phyloP scores from a whole-genome alignment of 2,888 invertebrate genomes.

The Gastrophysa polygoni region DNA sequence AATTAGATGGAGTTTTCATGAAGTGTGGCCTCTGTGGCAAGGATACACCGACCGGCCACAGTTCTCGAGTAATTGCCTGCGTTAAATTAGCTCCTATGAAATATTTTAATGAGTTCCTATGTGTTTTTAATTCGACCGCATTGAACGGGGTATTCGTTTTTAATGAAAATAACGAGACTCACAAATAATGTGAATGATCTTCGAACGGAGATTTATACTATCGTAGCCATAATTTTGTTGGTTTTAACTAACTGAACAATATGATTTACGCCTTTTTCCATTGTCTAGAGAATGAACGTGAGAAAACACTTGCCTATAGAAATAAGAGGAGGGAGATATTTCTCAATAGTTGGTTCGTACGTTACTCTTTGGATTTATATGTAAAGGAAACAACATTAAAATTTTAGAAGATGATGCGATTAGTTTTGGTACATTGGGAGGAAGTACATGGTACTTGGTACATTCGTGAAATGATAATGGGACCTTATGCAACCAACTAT shows the following conservation, averaged over 20 bases:
- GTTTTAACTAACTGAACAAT: slow-evolving; percentile 18
- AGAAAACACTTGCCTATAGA: neutral
- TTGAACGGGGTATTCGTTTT: slow-evolving; percentile 38
- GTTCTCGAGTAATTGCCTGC: slow-evolving; percentile 47
- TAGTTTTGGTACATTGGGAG: no score
- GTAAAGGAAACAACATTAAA: no score
- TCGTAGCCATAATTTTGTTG: slow-evolving; percentile 18
- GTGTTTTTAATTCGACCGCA: slow-evolving; percentile 47
- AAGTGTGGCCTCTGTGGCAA: slow-evolving; percentile 40
- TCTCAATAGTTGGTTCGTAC: no score
- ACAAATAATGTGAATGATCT: slow-evolving; percentile 24
- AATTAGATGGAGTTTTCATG: slow-evolving; percentile 53
- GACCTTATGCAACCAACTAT: no score
- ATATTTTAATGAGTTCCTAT: slow-evolving; percentile 55
- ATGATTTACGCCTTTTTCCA: slow-evolving; percentile 12
- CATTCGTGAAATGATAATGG: no score
- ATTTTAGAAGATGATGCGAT: no score
- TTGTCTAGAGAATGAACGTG: neutral
- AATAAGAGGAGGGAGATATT: no score
- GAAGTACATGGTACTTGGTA: no score
- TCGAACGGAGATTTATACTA: slow-evolving; percentile 31
- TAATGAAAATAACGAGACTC: slow-evolving; percentile 41
- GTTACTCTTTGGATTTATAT: no score
- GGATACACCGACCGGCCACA: slow-evolving; percentile 37
- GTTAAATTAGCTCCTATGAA: slow-evolving; percentile 55